Evolutionary conservation across 2,797 vertebrate species (phyloP), one percentile per base, ranked within the genome.

Genomic region (Zenarchopterus dispar): DNA sequence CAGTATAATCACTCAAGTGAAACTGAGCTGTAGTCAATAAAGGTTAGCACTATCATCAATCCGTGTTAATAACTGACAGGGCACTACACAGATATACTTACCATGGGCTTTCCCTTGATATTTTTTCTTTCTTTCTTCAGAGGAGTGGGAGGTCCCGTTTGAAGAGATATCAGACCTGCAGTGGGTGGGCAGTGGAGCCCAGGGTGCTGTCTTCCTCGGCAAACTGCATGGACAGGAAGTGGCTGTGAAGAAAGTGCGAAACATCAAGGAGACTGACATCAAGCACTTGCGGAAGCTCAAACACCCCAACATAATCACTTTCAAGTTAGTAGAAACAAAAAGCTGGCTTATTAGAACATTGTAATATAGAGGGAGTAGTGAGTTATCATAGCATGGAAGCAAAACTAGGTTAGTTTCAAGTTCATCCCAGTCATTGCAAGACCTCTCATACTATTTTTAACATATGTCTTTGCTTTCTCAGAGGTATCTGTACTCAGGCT

Each of bases 121-220:
- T 28, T 28, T 28, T 71, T 19, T 52, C 64, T 53, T 62, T 46
- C 28, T 41, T 53, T 19, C 15, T 67, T 54, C 80, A 97, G 96
- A 96, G 57, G 89, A 89, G 5, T 98, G 97, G 97, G 97, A 98
- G 84, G 94, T 98, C 43, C 97, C 97, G 0, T 98, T 98, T 16
- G 97, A 98, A 88, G 97, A 98, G 93, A 98, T 98, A 88, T 96
- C 96, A 16, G 97, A 98, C 91, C 93, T 98, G 82, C 97, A 98
- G 93, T 98, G 97, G 97, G 96, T 98, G 64, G 97, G 97, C 88
- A 97, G 96, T 0, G 97, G 97, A 33, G 97, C 96, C 0, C 97
- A 98, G 88, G 97, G 97, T 0, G 97, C 97, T 0, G 97, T 98
- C 59, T 98, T 98, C 86, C 93, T 98, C 76, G 97, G 97, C 3